Conservation (phyloP, 2,113 vertebrate genomes). For the Bubalus kerabau region DNA sequence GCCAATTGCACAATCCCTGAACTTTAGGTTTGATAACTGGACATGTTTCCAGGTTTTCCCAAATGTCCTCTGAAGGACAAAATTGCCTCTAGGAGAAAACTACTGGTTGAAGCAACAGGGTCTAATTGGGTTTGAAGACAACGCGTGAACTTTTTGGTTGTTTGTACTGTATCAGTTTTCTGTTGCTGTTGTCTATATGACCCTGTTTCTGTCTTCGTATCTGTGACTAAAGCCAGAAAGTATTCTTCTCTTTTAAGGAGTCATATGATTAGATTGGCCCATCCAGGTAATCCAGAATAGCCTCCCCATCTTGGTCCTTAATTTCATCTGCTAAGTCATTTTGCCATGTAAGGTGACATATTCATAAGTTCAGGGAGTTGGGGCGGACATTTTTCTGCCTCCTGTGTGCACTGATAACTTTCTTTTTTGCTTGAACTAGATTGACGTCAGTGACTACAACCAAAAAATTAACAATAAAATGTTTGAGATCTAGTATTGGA, state of each 20-base stretch:
- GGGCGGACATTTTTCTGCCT: background rate
- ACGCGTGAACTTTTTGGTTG: background rate
- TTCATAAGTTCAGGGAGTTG: background rate
- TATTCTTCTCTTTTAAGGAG: background rate
- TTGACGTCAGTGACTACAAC: background rate
- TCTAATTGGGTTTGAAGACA: background rate
- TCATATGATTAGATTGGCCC: background rate
- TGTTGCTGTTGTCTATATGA: rapidly evolving
- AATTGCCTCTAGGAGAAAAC: background rate
- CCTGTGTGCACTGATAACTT: background rate
- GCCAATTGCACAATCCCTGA: background rate
- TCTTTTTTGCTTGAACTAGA: background rate
- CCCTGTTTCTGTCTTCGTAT: background rate
- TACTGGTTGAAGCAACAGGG: background rate
- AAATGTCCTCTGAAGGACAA: background rate
- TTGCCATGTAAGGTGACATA: background rate
- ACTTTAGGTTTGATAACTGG: background rate
- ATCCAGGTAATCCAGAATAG: background rate
- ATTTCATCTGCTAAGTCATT: background rate
- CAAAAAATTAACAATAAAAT: background rate
- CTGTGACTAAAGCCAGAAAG: background rate
- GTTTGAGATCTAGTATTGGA: background rate
- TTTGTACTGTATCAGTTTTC: background rate
- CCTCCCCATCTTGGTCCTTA: background rate
- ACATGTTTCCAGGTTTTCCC: background rate